These are phyloP conservation scores for Microtus montanus DNA, from an alignment of 2,113 vertebrate genomes.

Conservation along the genomic window DNA sequence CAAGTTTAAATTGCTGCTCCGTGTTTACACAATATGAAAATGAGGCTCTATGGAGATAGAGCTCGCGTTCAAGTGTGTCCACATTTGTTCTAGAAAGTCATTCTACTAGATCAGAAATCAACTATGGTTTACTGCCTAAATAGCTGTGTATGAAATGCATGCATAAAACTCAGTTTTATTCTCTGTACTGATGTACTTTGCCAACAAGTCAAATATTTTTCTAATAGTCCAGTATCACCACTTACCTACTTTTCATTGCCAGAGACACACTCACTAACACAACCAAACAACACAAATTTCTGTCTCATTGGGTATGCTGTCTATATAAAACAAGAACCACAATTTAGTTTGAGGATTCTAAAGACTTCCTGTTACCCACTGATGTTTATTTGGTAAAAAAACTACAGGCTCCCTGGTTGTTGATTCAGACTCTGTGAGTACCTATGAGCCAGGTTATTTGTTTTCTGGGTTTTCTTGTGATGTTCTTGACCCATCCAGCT, in stretches of 20 bases:
- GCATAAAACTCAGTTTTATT: background rate
- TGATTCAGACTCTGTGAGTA: background rate
- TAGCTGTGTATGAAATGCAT: background rate
- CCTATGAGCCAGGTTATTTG: background rate
- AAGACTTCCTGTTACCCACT: background rate
- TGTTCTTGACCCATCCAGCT: background rate
- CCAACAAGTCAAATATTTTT: slow-evolving; percentile 7
- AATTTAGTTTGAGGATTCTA: background rate
- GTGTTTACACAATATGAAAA: slow-evolving; percentile 18
- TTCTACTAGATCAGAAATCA: background rate
- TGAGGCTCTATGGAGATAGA: background rate
- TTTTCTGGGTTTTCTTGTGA: background rate
- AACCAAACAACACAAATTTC: background rate
- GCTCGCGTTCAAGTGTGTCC: background rate
- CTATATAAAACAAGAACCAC: background rate
- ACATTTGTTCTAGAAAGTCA: background rate
- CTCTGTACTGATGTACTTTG: background rate
- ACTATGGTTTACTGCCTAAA: background rate
- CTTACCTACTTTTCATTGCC: background rate
- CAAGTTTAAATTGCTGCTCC: background rate
- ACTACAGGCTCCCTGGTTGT: background rate
- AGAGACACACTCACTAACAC: background rate
- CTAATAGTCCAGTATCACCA: background rate
- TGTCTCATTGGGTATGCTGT: background rate
- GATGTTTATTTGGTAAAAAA: background rate